Percentiles rank a stretch among this genome's conserved stretches.
Conservation (phyloP, 2,113 vertebrate species). For the Australoheros scitulus region DNA sequence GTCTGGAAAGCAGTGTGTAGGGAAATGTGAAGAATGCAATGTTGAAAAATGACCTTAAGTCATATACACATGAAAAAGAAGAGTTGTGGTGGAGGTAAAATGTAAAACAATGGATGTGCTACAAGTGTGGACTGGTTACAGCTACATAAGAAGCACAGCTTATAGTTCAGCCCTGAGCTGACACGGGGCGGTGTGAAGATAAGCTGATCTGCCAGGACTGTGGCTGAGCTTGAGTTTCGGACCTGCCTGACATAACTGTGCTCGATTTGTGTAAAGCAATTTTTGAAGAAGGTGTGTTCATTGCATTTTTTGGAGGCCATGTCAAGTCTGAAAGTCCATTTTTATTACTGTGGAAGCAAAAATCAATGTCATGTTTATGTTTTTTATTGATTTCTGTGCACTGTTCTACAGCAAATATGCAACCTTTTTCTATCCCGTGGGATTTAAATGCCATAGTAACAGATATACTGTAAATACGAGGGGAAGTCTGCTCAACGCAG, state of each 20-base stretch:
- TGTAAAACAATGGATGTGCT: too few relatives aligned
- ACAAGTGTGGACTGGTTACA: too few relatives aligned
- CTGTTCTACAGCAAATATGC: not conserved
- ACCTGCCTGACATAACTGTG: not conserved
- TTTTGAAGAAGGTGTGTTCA: not conserved
- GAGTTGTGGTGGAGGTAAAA: too few relatives aligned
- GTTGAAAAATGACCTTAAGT: not conserved
- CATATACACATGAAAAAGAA: not conserved
- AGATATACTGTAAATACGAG: conserved; percentile 11
- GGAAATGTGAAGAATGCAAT: too few relatives aligned
- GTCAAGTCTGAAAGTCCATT: not conserved
- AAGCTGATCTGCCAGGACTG: too few relatives aligned
- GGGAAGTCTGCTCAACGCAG: conserved; percentile 17
- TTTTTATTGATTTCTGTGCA: conserved; percentile 26
- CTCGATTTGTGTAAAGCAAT: not conserved
- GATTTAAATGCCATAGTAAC: conserved; percentile 8
- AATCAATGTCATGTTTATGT: conserved; percentile 34
- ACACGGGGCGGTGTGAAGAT: too few relatives aligned
- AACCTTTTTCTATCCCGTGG: not conserved
- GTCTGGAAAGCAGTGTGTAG: not conserved
- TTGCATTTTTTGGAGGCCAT: not conserved
- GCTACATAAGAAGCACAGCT: too few relatives aligned
- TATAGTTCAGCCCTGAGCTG: too few relatives aligned
- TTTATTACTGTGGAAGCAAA: not conserved
- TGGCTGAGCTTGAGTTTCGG: not conserved